Percentiles rank a stretch among this genome's conserved stretches.
Evolutionary conservation across 2,113 vertebrate species (phyloP).

Genomic region (Redunca redunca): DNA sequence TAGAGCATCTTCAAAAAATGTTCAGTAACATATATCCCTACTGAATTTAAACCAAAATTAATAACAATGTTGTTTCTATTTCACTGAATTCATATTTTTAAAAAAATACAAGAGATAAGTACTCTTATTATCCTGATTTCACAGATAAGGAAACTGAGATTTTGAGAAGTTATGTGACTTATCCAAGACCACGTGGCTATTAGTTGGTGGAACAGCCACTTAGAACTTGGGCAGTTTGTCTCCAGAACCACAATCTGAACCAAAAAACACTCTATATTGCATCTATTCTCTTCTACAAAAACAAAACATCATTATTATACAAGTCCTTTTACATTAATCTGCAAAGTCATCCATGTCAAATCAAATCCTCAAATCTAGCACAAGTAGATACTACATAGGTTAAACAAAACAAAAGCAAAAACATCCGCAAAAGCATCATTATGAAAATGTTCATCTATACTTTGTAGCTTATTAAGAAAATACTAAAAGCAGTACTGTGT

Average conservation of each 20-base stretch:
- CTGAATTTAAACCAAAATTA: slow-evolving; percentile 19
- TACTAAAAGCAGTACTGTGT: not conserved
- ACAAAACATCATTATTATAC: not conserved
- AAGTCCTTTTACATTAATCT: not conserved
- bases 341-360: not conserved
- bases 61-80: not conserved
- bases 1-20: not conserved
- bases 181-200: not conserved
- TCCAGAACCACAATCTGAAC: not conserved
- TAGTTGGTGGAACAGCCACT: not conserved
- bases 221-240: not conserved
- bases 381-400: not conserved
- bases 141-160: not conserved
- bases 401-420: not conserved
- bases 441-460: not conserved
- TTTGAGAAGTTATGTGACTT: not conserved
- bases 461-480: not conserved
- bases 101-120: not conserved
- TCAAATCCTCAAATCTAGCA: not conserved
- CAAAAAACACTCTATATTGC: not conserved
- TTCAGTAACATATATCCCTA: not conserved
- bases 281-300: slow-evolving; percentile 1
- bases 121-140: not conserved
- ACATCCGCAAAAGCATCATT: not conserved
- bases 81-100: not conserved